These are phyloP conservation scores for Lindbergichthys nudifrons DNA, from an alignment of 2,797 vertebrate genomes.

Conservation along the genomic window DNA sequence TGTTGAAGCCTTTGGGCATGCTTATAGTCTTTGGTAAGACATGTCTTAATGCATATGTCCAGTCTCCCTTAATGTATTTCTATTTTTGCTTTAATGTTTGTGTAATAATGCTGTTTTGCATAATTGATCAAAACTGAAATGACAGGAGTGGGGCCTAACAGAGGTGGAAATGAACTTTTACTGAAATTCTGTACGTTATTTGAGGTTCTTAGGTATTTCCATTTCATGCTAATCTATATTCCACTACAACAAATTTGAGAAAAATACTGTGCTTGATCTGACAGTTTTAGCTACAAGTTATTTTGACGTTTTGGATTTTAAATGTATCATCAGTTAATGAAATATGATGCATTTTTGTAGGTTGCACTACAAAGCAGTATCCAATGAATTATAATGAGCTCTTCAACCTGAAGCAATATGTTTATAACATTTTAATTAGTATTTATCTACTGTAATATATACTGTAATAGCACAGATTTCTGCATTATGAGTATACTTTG, in stretches of 20 bases:
- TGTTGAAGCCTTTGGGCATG: constrained; percentile 92
- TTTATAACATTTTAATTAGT: too few relatives aligned
- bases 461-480: too few relatives aligned
- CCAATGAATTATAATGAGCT: neutral
- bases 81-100: neutral
- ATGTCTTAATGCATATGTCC: neutral
- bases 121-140: neutral
- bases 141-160: neutral
- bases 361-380: neutral
- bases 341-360: neutral
- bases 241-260: too few relatives aligned
- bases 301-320: neutral
- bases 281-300: neutral
- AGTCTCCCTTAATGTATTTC: neutral
- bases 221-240: neutral
- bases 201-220: neutral
- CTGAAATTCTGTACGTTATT: neutral
- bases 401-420: too few relatives aligned
- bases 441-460: too few relatives aligned
- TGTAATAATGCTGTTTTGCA: neutral
- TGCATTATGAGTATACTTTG: too few relatives aligned
- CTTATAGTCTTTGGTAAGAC: constrained; percentile 90
- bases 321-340: too few relatives aligned
- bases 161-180: neutral
- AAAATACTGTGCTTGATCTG: neutral